Evolutionary conservation across 2,888 invertebrate species (phyloP), one percentile per base, ranked within the genome.

Genomic region (Hypolimnas misippus): DNA sequence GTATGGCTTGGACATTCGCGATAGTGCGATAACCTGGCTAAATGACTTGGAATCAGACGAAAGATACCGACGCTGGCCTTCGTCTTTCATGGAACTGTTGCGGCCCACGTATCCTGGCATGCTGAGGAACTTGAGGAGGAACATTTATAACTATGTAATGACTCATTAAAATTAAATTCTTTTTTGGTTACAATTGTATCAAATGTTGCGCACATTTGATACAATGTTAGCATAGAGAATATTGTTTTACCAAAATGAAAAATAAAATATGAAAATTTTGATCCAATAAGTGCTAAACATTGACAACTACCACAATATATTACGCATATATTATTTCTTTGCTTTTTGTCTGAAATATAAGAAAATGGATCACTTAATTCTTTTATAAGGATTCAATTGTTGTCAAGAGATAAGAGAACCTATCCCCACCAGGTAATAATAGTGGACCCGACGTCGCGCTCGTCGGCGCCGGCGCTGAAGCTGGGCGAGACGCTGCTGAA

Each of bases 51-150:
- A 99, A 89, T 94, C 93, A 7, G 99, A 99, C 90, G 93, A 95
- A 46, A 94, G 96, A 68, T 99, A 99, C 82, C 93, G 93, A 29
- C 93, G 96, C 60, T 99, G 99, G 99, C 96, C 98, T 0, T 93
- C 95, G 0, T 97, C 96, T 38, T 94, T 97, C 57, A 96, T 96
- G 92, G 98, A 99, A 76, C 91, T 99, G 67, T 90, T 99, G 67
- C 93, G 98, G 65, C 99, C 99, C n/a, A 98, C 98, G 0, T 99
- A 98, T 80, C 99, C 99, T 0, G 99, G 99, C 59, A 99, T 99
- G 98, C 90, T 99, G 65, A 93, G 99, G 68, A 97, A 97, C 79
- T 93, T 97, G 73, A 93, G 96, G 63, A 94, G 96, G 73, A 98
- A 98, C 87, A 93, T 98, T 21, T 97, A 96, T 74, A 97, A 97